Evolutionary conservation across 2,113 vertebrate species (phyloP), one percentile per base, ranked within the genome.

Genomic region (Takifugu flavidus): DNA sequence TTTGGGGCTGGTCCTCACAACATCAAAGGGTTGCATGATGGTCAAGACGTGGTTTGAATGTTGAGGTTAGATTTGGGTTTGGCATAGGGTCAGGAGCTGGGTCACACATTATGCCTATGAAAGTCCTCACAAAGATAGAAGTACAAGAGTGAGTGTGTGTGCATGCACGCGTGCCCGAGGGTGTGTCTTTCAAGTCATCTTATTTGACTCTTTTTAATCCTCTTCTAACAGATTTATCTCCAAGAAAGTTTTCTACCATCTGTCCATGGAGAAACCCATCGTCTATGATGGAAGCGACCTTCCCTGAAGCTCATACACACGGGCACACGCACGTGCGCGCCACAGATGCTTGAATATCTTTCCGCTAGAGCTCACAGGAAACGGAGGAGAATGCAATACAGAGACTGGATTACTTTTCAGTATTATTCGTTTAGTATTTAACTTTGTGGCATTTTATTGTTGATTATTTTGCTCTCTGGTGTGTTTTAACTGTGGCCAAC

Each of bases 241-340:
- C 53, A 98, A 98, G 88, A 96, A 91, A 70, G 94, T 98, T 11
- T 90, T 94, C 72, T 98, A 95, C 77, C 94, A 92, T 70, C 86
- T 98, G 86, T 91, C 93, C 27, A 85, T 94, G 14, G 95, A 96
- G 84, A 90, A 92, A 62, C 93, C 95, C 15, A 73, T 98, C 49
- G 91, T 96, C 91, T 98, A 98, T 0, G 95, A 98, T 43, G 96
- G 96, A 87, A 98, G 95, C 7, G 95, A 98, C 86, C 90, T 91
- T 78, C 90, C 85, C 8, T 91, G 87, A 86, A 49, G 6, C 47
- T 7, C 47, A 8, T 20, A 46, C 44, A 46, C 44, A 13, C 44
- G 14, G 11, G 14, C 44, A 46, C 44, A 6, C 1, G 11, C 43
- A 29, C 3, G 10, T 5, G 4, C 12, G 4, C 44, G 13, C 15